Evolutionary conservation across 2,888 invertebrate genomes (phyloP).

Genomic region (Phalangium opilio): DNA sequence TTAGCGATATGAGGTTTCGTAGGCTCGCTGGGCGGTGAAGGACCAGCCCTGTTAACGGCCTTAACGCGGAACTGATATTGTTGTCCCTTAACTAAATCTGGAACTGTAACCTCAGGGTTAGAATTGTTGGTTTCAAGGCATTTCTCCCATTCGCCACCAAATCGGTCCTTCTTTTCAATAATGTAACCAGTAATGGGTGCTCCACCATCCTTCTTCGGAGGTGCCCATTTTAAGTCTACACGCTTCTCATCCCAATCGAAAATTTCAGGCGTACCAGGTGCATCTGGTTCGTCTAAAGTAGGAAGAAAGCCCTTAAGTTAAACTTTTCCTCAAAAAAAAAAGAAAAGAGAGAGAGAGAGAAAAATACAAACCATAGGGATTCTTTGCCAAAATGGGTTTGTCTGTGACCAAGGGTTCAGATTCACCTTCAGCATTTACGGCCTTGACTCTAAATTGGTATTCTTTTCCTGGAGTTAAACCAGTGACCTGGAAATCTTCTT

Average conservation of each 20-base stretch:
- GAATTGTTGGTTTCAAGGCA: slow-evolving; percentile 36
- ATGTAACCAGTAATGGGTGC: slow-evolving; percentile 44
- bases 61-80: slow-evolving; percentile 35
- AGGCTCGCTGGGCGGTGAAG: slow-evolving; percentile 38
- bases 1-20: slow-evolving; percentile 69
- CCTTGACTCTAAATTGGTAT: slow-evolving; percentile 41
- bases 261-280: slow-evolving; percentile 70
- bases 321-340: too few species aligned
- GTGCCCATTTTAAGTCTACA: slow-evolving; percentile 66
- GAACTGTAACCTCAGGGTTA: slow-evolving; percentile 71
- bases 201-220: slow-evolving; percentile 24
- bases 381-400: slow-evolving; percentile 74
- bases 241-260: slow-evolving; percentile 42
- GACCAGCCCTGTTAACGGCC: slow-evolving; percentile 35
- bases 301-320: too few species aligned
- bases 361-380: slow-evolving; percentile 62
- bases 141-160: slow-evolving; percentile 49
- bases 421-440: slow-evolving; percentile 44
- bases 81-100: slow-evolving; percentile 61
- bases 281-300: slow-evolving; percentile 60
- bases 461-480: slow-evolving; percentile 37
- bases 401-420: slow-evolving; percentile 84
- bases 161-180: slow-evolving; percentile 57
- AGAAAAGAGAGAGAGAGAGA: too few species aligned
- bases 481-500: slow-evolving; percentile 36